Evolutionary conservation across 2,113 vertebrate genomes (phyloP).

Genomic region (Dinomys branickii): DNA sequence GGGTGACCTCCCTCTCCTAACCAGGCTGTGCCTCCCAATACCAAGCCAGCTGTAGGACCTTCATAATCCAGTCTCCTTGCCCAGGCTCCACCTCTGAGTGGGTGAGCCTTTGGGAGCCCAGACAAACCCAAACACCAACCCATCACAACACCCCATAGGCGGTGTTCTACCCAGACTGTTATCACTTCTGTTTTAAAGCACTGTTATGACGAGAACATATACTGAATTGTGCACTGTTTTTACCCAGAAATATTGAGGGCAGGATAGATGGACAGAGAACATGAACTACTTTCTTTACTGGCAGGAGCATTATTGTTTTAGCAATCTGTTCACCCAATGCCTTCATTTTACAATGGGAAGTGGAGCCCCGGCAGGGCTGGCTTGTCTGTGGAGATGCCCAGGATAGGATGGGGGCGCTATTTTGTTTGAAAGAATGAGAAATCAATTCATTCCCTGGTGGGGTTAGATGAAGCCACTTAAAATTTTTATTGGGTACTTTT

Average conservation of each 20-base stretch:
- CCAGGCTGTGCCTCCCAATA: not conserved
- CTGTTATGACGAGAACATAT: not conserved
- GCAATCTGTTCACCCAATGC: fast-evolving
- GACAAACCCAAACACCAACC: not conserved
- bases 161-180: fast-evolving
- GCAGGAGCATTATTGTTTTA: fast-evolving
- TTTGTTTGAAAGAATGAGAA: not conserved
- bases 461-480: too few relatives aligned
- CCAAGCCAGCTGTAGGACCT: not conserved
- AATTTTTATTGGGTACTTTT: not conserved
- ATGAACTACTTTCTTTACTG: fast-evolving
- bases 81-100: not conserved
- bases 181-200: not conserved
- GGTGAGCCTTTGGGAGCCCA: not conserved
- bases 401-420: fast-evolving
- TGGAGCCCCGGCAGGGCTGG: fast-evolving
- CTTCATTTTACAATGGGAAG: fast-evolving
- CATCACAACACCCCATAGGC: fast-evolving
- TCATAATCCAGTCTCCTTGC: not conserved
- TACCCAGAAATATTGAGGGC: too few relatives aligned
- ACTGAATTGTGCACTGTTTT: not conserved
- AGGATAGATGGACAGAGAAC: too few relatives aligned
- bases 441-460: fast-evolving
- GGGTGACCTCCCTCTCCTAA: not conserved
- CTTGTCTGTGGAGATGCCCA: fast-evolving